phyloP scores from a whole-genome alignment of 2,113 vertebrate genomes.

The Anser brachyrhynchus region DNA sequence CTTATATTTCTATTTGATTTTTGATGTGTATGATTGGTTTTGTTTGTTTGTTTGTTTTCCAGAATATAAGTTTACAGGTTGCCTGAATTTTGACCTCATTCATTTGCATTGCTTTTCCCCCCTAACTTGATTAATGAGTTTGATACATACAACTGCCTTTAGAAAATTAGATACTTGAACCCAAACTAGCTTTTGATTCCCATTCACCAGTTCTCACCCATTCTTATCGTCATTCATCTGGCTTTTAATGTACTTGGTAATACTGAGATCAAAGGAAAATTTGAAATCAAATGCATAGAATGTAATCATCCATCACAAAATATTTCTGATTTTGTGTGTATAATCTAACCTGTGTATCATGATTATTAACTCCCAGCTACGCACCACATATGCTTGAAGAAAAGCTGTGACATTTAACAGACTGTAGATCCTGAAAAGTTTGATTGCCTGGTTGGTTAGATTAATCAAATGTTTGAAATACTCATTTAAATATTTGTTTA shows the following conservation, averaged over 20 bases:
- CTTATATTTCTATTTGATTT: background rate
- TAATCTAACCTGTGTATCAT: background rate
- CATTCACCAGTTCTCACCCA: accelerated
- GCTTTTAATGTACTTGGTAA: background rate
- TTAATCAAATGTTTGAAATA: background rate
- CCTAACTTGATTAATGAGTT: background rate
- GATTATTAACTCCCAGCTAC: background rate
- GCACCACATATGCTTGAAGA: background rate
- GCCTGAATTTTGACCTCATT: background rate
- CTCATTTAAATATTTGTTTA: background rate
- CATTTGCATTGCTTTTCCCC: background rate
- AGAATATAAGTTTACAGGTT: background rate
- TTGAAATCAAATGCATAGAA: background rate
- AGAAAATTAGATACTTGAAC: background rate
- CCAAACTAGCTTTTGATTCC: background rate
- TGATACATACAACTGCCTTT: background rate
- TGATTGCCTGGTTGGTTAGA: background rate
- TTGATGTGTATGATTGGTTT: background rate
- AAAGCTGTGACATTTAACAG: background rate
- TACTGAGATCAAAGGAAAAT: background rate
- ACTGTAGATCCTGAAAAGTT: background rate
- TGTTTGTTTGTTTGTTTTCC: background rate
- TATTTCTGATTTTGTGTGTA: background rate
- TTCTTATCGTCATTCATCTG: background rate
- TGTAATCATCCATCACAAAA: background rate